Percentiles rank a stretch among this genome's conserved stretches.
Evolutionary conservation across 2,113 vertebrate species (phyloP).

Genomic region (Atrichornis clamosus): DNA sequence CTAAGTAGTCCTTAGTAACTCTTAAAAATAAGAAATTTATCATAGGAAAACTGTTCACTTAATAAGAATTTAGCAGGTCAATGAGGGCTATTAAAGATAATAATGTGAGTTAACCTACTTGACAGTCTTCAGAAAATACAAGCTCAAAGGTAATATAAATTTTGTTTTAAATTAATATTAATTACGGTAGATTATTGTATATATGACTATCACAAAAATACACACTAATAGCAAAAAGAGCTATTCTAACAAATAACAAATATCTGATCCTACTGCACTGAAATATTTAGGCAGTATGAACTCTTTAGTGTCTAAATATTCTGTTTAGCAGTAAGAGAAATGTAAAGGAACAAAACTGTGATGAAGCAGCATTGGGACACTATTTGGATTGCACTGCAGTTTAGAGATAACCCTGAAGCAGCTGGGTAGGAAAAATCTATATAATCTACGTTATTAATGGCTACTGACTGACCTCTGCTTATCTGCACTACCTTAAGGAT

Average conservation of each 20-base stretch:
- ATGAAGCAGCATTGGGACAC: neutral
- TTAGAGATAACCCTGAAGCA: conserved; percentile 53
- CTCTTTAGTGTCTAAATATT: neutral
- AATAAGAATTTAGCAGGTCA: neutral
- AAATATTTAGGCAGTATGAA: neutral
- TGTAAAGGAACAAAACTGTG: neutral
- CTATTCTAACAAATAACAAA: neutral
- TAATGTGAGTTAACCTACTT: neutral
- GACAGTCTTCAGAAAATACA: neutral
- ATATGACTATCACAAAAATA: neutral
- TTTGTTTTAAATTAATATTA: neutral
- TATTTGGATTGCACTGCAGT: neutral
- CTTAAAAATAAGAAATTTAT: neutral
- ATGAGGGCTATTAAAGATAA: neutral
- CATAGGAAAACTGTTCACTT: neutral
- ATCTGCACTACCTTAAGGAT: conserved; percentile 43
- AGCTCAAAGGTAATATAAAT: neutral
- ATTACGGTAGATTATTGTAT: neutral
- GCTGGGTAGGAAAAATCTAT: conserved; percentile 40
- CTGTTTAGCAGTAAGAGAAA: neutral
- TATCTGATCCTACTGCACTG: neutral
- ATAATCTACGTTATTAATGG: conserved; percentile 45
- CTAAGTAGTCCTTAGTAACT: neutral
- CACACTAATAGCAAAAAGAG: neutral
- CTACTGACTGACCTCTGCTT: conserved; percentile 45